phyloP scores from a whole-genome alignment of 2,797 vertebrate species.

The Dendrocincla tyrannina region DNA sequence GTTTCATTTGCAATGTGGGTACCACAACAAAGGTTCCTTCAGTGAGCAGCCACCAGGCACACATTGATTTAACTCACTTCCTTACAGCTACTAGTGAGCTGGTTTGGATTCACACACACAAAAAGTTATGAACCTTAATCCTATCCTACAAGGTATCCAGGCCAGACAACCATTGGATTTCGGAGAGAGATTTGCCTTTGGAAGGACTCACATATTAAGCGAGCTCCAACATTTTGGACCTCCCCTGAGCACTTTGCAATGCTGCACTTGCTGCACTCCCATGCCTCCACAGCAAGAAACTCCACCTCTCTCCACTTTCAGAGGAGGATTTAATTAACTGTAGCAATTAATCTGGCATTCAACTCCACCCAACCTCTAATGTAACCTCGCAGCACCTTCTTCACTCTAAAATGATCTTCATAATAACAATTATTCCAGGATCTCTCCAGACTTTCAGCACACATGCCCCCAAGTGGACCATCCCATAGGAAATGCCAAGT shows the following conservation, averaged over 20 bases:
- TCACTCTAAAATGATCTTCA: background rate
- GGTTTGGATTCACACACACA: background rate
- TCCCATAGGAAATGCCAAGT: background rate
- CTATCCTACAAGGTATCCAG: background rate
- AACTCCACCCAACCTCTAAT: conserved; percentile 25
- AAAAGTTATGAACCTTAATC: background rate
- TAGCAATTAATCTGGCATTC: conserved; percentile 19
- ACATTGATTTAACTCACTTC: background rate
- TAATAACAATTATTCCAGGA: background rate
- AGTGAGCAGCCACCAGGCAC: background rate
- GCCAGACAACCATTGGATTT: background rate
- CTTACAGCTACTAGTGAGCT: background rate
- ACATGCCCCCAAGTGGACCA: background rate
- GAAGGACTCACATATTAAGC: background rate
- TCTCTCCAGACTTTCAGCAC: conserved; percentile 17
- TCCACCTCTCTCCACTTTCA: background rate
- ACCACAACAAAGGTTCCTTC: background rate
- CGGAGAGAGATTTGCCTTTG: background rate
- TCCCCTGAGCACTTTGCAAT: background rate
- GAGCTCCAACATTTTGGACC: background rate
- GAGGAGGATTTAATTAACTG: conserved; percentile 28
- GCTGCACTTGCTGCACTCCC: background rate
- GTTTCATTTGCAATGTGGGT: background rate
- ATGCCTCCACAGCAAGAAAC: background rate
- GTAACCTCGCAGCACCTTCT: conserved; percentile 10